Conservation (phyloP, 2,888 invertebrate species). For the Cartodere bifasciata region DNA sequence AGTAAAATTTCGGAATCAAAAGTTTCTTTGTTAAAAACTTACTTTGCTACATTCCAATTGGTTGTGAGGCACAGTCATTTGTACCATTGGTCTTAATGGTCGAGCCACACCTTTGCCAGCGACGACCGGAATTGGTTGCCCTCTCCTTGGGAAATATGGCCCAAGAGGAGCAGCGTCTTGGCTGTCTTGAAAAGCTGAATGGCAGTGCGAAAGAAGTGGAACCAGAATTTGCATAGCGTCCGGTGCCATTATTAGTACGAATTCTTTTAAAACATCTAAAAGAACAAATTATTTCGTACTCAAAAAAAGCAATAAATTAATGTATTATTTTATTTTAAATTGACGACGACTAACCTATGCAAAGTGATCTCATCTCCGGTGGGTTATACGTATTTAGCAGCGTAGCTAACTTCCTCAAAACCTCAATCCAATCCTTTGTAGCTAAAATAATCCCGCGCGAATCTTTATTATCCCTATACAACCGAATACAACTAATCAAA, state of each 20-base stretch:
- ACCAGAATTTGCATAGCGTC: slow-evolving; percentile 73
- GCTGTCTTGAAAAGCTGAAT: slow-evolving; percentile 64
- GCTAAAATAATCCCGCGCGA: slow-evolving; percentile 51
- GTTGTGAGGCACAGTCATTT: slow-evolving; percentile 70
- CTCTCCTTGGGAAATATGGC: slow-evolving; percentile 64
- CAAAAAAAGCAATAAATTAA: slow-evolving; percentile 19
- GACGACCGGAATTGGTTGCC: slow-evolving; percentile 43
- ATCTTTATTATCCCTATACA: slow-evolving; percentile 53
- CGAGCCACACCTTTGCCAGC: slow-evolving; percentile 49
- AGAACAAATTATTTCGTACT: slow-evolving; percentile 15
- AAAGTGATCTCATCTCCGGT: slow-evolving; percentile 65
- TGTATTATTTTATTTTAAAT: background rate
- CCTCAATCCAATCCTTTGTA: slow-evolving; percentile 80
- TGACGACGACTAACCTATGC: slow-evolving; percentile 47
- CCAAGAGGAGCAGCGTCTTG: slow-evolving; percentile 58
- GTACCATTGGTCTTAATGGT: slow-evolving; percentile 69
- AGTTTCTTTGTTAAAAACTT: no score
- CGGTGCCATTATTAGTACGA: slow-evolving; percentile 63
- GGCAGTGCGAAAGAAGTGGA: slow-evolving; percentile 75
- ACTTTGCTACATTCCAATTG: slow-evolving; percentile 58
- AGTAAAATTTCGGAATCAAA: no score
- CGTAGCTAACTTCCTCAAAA: slow-evolving; percentile 74
- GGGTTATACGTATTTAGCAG: slow-evolving; percentile 83
- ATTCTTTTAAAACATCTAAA: slow-evolving; percentile 60
- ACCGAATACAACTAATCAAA: slow-evolving; percentile 56